Evolutionary conservation across 2,113 vertebrate species (phyloP).

Genomic region (Neomonachus schauinslandi): DNA sequence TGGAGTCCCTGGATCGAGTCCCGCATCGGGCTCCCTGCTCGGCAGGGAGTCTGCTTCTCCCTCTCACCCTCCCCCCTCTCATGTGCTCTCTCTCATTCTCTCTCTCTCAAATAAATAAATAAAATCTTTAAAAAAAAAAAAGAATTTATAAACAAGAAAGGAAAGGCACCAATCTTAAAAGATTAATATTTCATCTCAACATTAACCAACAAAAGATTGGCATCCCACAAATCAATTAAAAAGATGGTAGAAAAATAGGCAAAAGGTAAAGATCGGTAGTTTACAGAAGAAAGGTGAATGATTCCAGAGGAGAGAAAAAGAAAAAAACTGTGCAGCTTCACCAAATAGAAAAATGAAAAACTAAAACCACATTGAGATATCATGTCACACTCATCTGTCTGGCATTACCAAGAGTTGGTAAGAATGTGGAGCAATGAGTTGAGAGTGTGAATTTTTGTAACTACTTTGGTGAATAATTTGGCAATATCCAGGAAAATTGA

Average conservation of each 20-base stretch:
- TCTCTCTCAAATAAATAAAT: no score
- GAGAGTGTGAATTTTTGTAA: not conserved
- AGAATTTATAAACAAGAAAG: conserved; percentile 16
- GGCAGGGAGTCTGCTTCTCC: no score
- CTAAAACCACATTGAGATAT: not conserved
- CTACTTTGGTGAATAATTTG: conserved; percentile 29
- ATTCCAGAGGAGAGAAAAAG: not conserved
- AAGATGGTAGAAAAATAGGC: not conserved
- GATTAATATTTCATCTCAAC: conserved; percentile 29
- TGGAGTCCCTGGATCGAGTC: no score
- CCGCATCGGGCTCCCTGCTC: no score
- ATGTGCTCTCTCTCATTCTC: no score
- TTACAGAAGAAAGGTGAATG: not conserved
- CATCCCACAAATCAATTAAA: not conserved
- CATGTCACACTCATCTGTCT: not conserved
- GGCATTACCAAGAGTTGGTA: not conserved
- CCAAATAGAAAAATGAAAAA: not conserved
- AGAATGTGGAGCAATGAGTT: not conserved
- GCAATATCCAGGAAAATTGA: not conserved
- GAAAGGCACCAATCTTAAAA: conserved; percentile 41
- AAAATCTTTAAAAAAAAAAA: no score
- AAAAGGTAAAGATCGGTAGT: not conserved
- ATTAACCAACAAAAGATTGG: not conserved
- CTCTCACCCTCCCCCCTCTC: no score
- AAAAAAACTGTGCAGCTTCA: not conserved